Conservation (phyloP, 2,888 invertebrate genomes). For the Diabrotica balteata region DNA sequence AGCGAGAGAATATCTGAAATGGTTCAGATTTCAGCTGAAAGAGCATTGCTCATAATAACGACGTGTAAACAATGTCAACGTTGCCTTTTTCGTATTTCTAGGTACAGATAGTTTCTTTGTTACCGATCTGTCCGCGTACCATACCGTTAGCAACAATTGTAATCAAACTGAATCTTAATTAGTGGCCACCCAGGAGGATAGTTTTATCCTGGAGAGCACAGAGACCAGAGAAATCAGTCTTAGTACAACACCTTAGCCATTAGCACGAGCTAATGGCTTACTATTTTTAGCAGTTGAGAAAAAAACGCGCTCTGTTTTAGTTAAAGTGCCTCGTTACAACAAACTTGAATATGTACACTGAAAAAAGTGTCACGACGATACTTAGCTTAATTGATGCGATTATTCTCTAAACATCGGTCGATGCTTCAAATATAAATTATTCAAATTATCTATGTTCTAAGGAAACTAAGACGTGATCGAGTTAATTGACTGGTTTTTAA, state of each 20-base stretch:
- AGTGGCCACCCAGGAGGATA: conserved; percentile 62
- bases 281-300: conserved; percentile 54
- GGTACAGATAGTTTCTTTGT: conserved; percentile 59
- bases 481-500: too few species aligned
- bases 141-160: conserved; percentile 62
- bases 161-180: conserved; percentile 64
- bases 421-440: conserved; percentile 13
- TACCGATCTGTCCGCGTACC: conserved; percentile 57
- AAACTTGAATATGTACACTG: conserved; percentile 21
- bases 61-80: conserved; percentile 57
- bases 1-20: conserved; percentile 59
- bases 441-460: too few species aligned
- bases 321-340: conserved; percentile 27
- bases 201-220: conserved; percentile 54
- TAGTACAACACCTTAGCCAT: conserved; percentile 58
- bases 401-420: conserved; percentile 3
- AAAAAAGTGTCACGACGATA: conserved; percentile 18
- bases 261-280: conserved; percentile 60
- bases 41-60: conserved; percentile 58
- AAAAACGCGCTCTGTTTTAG: conserved; percentile 38
- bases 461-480: too few species aligned
- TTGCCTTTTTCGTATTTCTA: conserved; percentile 60
- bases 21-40: conserved; percentile 59
- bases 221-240: conserved; percentile 55
- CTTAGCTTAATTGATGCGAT: conserved; percentile 8